These are phyloP conservation scores for Buteo buteo DNA, from an alignment of 2,113 vertebrate species.

Conservation along the genomic window DNA sequence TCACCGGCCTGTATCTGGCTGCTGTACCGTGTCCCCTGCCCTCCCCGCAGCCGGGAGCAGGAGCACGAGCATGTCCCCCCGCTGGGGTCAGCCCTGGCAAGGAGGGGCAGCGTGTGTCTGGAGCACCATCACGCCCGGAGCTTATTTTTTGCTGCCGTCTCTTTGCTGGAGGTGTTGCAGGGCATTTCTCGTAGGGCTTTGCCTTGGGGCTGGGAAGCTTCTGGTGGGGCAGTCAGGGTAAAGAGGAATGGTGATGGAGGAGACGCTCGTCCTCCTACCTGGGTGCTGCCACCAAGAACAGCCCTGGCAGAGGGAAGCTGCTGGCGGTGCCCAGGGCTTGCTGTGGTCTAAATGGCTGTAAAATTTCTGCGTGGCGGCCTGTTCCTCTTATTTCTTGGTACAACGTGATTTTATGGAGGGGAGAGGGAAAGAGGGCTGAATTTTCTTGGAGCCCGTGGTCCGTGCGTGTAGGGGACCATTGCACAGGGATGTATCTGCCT, in stretches of 20 bases:
- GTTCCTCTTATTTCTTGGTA: neutral
- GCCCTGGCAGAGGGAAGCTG: fast-evolving
- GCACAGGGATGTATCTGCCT: neutral
- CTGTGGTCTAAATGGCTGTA: neutral
- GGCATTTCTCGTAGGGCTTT: neutral
- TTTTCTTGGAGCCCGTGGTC: neutral
- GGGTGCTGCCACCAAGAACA: neutral
- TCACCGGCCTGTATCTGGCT: neutral
- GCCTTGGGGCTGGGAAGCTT: neutral
- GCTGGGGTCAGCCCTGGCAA: neutral
- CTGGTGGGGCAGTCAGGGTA: too few relatives aligned
- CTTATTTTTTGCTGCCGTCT: neutral
- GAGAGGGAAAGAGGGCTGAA: neutral
- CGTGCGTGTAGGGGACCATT: fast-evolving
- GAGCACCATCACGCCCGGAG: neutral
- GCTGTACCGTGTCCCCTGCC: neutral
- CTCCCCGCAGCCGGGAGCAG: fast-evolving
- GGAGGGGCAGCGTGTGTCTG: neutral
- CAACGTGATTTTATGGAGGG: neutral
- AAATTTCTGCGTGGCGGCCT: neutral
- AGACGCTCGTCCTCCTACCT: neutral
- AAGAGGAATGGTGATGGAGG: neutral
- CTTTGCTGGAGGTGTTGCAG: neutral
- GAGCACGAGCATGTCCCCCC: neutral
- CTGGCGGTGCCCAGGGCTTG: neutral